These are phyloP conservation scores for Parnassius orleans DNA, from an alignment of 2,888 invertebrate species.

Conservation along the genomic window DNA sequence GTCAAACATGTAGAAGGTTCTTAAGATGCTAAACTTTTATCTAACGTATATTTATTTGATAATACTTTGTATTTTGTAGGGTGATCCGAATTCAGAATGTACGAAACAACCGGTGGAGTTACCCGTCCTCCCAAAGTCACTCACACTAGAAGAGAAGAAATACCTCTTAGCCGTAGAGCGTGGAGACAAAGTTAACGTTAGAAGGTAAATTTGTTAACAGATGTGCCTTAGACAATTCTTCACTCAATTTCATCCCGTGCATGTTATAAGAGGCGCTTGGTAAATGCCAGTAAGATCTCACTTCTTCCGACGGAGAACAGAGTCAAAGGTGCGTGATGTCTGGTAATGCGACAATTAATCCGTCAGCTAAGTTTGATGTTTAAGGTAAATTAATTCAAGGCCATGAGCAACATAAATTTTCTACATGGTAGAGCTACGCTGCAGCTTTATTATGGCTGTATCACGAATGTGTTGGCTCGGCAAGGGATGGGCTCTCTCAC, in stretches of 20 bases:
- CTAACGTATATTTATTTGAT: constrained; percentile 1
- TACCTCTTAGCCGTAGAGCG: constrained; percentile 95
- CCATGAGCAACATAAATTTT: too few species aligned
- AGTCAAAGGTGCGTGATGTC: neutral
- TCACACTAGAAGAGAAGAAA: constrained; percentile 93
- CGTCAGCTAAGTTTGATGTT: too few species aligned
- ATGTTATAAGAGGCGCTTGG: too few species aligned
- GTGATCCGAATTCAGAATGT: constrained; percentile 53
- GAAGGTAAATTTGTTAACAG: constrained; percentile 78
- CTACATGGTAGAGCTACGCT: too few species aligned
- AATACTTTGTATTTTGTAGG: constrained; percentile 40
- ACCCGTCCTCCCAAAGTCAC: constrained; percentile 85
- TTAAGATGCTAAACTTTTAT: neutral
- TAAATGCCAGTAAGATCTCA: too few species aligned
- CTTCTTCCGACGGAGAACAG: too few species aligned
- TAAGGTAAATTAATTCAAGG: too few species aligned
- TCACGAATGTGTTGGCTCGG: too few species aligned
- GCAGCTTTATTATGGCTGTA: too few species aligned
- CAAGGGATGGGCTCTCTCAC: too few species aligned
- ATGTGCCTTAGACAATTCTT: too few species aligned
- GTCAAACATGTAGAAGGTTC: neutral
- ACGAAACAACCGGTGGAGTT: constrained; percentile 66
- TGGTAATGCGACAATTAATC: neutral
- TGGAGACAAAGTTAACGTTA: constrained; percentile 93
- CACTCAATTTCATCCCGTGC: too few species aligned